These are phyloP conservation scores for Pseudopipra pipra DNA, from an alignment of 2,113 vertebrate species.

Conservation along the genomic window DNA sequence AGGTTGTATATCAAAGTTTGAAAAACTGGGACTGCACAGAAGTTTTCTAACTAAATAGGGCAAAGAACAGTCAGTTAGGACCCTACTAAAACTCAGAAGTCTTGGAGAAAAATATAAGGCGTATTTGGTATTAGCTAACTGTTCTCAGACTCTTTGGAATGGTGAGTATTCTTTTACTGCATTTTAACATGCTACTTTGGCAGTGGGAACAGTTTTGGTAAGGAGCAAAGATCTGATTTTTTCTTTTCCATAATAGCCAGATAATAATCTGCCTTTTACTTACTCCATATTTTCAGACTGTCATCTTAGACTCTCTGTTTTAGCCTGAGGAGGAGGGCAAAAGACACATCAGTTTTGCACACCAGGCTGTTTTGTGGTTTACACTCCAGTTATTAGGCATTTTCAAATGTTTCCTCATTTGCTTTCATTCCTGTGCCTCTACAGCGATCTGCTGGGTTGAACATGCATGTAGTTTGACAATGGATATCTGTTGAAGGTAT, in stretches of 20 bases:
- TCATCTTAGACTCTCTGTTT: not conserved
- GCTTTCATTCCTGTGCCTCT: not conserved
- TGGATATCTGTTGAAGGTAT: not conserved
- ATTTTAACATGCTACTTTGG: not conserved
- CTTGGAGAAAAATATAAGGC: not conserved
- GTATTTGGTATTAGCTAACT: not conserved
- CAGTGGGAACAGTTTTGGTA: not conserved
- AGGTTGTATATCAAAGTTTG: not conserved
- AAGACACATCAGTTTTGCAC: not conserved
- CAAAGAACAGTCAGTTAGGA: not conserved
- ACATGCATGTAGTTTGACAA: not conserved
- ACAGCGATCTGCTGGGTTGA: not conserved
- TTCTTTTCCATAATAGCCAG: not conserved
- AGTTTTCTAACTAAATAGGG: not conserved
- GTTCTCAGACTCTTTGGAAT: not conserved
- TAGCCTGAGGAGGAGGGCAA: not conserved
- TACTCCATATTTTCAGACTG: not conserved
- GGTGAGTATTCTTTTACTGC: not conserved
- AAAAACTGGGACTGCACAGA: not conserved
- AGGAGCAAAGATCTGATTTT: not conserved
- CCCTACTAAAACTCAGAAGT: not conserved
- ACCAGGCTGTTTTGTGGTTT: not conserved
- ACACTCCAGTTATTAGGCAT: not conserved
- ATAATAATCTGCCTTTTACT: not conserved
- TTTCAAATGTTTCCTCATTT: not conserved